These are phyloP conservation scores for Pangasius krempfi DNA, from an alignment of 2,797 vertebrate species.

Conservation along the genomic window DNA sequence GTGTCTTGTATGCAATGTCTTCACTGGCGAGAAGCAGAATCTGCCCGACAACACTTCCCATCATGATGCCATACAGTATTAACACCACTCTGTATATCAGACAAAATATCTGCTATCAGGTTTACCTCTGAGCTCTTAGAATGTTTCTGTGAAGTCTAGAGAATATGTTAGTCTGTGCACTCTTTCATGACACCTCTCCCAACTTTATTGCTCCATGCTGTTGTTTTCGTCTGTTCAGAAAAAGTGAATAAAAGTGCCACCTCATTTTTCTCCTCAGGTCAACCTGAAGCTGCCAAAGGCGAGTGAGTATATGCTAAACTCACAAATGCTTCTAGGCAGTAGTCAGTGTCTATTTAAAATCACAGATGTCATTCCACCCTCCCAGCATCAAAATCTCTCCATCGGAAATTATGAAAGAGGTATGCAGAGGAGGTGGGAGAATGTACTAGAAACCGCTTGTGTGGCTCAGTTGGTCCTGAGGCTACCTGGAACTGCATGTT, in stretches of 20 bases:
- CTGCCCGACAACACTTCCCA: neutral
- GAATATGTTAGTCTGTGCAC: neutral
- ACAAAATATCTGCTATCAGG: neutral
- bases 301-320: constrained; percentile 70
- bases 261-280: constrained; percentile 59
- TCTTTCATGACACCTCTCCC: neutral
- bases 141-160: neutral
- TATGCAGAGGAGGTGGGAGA: neutral
- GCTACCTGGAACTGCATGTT: constrained; percentile 33
- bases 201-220: neutral
- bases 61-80: neutral
- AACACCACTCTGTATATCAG: neutral
- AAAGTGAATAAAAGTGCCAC: neutral
- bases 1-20: too few species aligned
- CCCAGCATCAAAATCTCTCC: neutral
- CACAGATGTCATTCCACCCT: neutral
- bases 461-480: constrained; percentile 8
- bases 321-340: neutral
- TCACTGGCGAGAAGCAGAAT: neutral
- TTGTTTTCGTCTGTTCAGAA: neutral
- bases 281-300: constrained; percentile 76
- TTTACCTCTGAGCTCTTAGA: neutral
- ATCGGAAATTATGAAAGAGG: neutral
- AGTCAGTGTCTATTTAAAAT: neutral
- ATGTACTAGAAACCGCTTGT: neutral